phyloP scores from a whole-genome alignment of 2,113 vertebrate genomes.

The Podocnemis expansa region DNA sequence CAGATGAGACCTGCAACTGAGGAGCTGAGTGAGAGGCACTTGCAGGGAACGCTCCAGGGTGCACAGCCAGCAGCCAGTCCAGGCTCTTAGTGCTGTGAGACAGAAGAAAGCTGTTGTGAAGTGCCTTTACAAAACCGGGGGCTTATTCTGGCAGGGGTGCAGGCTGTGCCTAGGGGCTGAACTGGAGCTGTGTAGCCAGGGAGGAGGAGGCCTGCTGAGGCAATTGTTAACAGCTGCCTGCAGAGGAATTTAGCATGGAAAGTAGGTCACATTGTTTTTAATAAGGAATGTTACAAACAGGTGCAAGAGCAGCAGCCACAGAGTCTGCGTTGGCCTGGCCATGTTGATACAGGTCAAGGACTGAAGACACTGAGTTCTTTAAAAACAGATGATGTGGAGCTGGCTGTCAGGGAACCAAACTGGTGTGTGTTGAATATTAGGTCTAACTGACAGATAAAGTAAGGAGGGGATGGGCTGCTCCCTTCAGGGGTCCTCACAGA shows the following conservation, averaged over 20 bases:
- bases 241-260: not conserved
- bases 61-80: not conserved
- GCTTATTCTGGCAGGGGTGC: not conserved
- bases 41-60: not conserved
- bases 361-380: not conserved
- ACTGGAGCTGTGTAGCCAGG: not conserved
- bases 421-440: not conserved
- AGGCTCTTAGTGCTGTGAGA: not conserved
- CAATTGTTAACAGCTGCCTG: not conserved
- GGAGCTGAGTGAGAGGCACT: not conserved
- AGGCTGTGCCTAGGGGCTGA: not conserved
- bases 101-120: not conserved
- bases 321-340: too few relatives aligned
- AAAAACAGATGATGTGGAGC: not conserved
- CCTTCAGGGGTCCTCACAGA: not conserved
- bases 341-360: not conserved
- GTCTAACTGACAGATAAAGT: not conserved
- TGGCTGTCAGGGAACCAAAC: not conserved
- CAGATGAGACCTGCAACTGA: not conserved
- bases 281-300: not conserved
- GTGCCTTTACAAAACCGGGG: too few relatives aligned
- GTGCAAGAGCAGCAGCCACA: too few relatives aligned
- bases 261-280: not conserved
- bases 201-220: not conserved
- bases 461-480: not conserved